Percentiles rank a stretch among this genome's conserved stretches.
These are phyloP conservation scores for Oncorhynchus keta DNA, from an alignment of 2,113 vertebrate genomes.

Conservation along the genomic window DNA sequence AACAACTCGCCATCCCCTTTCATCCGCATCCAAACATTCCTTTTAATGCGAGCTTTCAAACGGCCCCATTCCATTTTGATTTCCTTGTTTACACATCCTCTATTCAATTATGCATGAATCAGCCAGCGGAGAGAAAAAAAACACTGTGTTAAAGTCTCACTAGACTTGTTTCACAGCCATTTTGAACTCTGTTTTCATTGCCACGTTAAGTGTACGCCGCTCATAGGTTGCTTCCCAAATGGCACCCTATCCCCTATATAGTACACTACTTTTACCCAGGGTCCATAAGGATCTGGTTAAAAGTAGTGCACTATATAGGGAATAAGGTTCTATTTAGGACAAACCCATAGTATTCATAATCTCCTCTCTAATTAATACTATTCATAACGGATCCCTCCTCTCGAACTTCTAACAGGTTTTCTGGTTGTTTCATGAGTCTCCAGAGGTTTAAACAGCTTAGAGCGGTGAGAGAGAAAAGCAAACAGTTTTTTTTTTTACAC, in stretches of 20 bases:
- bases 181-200: background rate
- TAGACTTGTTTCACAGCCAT: background rate
- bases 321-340: too few relatives aligned
- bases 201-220: background rate
- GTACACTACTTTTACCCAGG: too few relatives aligned
- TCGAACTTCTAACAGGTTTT: background rate
- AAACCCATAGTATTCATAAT: background rate
- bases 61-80: conserved; percentile 5
- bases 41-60: conserved; percentile 11
- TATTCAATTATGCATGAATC: conserved; percentile 25
- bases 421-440: background rate
- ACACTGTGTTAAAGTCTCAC: conserved; percentile 2
- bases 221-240: too few relatives aligned
- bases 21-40: conserved; percentile 5
- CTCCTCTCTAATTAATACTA: background rate
- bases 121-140: background rate
- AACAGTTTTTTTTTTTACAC: background rate
- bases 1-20: background rate
- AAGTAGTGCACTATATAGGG: too few relatives aligned
- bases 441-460: background rate
- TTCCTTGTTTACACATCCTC: conserved; percentile 24
- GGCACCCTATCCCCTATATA: too few relatives aligned
- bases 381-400: background rate
- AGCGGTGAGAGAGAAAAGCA: background rate
- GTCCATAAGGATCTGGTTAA: too few relatives aligned